phyloP scores from a whole-genome alignment of 2,888 invertebrate genomes.

The Ommatoiulus sabulosus region DNA sequence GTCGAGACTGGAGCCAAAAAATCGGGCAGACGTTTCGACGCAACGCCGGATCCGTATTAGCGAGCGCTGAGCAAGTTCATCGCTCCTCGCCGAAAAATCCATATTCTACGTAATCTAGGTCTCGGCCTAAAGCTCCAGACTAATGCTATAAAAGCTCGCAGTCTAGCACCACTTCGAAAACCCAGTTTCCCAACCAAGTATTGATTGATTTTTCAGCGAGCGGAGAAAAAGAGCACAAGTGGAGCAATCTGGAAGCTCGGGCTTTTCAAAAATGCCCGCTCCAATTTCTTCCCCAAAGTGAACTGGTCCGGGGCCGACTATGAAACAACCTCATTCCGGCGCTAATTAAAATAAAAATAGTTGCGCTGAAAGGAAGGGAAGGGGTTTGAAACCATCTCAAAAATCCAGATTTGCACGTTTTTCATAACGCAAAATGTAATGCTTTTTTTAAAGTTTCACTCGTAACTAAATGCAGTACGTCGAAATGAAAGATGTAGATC shows the following conservation, averaged over 20 bases:
- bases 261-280: not conserved
- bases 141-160: not conserved
- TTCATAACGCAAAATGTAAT: too few relatives aligned
- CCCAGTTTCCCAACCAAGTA: not conserved
- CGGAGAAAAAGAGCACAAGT: not conserved
- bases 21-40: not conserved
- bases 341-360: not conserved
- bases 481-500: too few relatives aligned
- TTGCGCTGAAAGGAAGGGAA: not conserved
- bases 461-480: too few relatives aligned
- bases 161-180: conserved; percentile 24
- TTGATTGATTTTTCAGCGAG: conserved; percentile 40
- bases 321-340: not conserved
- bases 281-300: not conserved
- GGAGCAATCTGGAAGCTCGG: not conserved
- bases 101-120: conserved; percentile 14
- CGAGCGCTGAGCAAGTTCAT: conserved; percentile 9
- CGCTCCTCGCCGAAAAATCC: conserved; percentile 4
- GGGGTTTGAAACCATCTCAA: too few relatives aligned
- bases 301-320: not conserved
- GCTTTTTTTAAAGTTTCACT: too few relatives aligned
- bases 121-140: conserved; percentile 43
- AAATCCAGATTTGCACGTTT: too few relatives aligned
- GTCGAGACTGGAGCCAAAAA: not conserved
- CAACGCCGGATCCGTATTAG: not conserved